Base-by-base conservation (phyloP, 2,888 invertebrate species). In the Macropis europaea region DNA sequence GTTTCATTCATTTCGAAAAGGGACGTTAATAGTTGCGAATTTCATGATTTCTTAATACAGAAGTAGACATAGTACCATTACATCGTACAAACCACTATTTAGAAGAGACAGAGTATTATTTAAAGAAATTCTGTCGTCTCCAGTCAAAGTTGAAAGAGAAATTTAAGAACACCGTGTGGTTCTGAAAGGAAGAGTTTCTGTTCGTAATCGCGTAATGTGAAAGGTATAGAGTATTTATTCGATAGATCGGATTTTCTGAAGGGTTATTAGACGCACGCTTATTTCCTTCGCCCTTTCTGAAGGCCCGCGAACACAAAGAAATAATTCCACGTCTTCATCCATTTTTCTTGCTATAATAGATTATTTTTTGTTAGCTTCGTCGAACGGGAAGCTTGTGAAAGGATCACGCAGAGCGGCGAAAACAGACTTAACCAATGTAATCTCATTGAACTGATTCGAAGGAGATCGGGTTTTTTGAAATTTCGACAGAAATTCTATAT, bases 391-490 rank as follows among this genome's bases (percentile, higher is more conserved):
- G 60, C 66, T 66, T 64, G 67, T 82, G 82, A 88, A 87, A 84
- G 81, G 78, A 66, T 79, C 82, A 70, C 69, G 76, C 79, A 74
- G 82, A 45, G 73, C 68, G 48, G 57, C 60, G 53, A 76, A 74
- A 82, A 82, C 81, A 79, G 82, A 74, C 80, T 76, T 80, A 71
- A 81, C 84, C 84, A 84, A 82, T 84, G 81, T 86, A 82, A 79
- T 86, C 77, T 77, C 75, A 61, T 69, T 52, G 56, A 34, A 53
- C 13, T n/a, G 71, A 75, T 62, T 67, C 67, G 47, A 17, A 43
- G 40, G 3, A 36, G 47, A 45, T 32, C 52, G 7, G 11, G 24
- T 30, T 50, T 50, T 57, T n/a, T 0, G 15, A 30, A 38, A 9
- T 26, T 30, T 47, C 11, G 22, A 11, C 11, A 4, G 59, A 57